phyloP scores from a whole-genome alignment of 2,113 vertebrate genomes.

The Python bivittatus region DNA sequence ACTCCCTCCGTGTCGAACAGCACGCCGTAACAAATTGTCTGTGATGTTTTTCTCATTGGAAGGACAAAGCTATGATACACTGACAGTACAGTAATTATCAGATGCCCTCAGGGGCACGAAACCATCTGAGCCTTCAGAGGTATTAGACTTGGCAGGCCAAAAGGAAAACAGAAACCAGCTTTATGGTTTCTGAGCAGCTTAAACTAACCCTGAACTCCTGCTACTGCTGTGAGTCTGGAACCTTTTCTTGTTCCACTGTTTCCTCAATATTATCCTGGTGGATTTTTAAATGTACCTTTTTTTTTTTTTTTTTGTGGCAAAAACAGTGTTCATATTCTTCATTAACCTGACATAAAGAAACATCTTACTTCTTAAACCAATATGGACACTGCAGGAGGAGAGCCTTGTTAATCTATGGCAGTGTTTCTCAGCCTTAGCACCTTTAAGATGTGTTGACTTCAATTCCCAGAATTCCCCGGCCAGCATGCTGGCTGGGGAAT shows the following conservation, averaged over 20 bases:
- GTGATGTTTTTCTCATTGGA: slow-evolving; percentile 34
- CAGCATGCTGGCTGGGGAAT: not conserved
- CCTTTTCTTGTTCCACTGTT: not conserved
- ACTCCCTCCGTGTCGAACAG: slow-evolving; percentile 22
- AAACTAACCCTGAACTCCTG: not conserved
- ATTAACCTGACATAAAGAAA: not conserved
- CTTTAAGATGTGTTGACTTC: not conserved
- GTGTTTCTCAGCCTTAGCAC: not conserved
- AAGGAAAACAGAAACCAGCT: slow-evolving; percentile 20
- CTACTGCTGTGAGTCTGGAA: not conserved
- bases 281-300: not conserved
- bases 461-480: not conserved
- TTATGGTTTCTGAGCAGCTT: rapidly evolving
- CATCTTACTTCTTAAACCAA: not conserved
- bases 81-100: slow-evolving; percentile 34
- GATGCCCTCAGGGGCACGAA: slow-evolving; percentile 8
- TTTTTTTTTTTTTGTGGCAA: not conserved
- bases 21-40: slow-evolving; percentile 48
- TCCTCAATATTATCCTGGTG: not conserved
- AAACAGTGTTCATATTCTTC: not conserved
- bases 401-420: not conserved
- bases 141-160: not conserved
- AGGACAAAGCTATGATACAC: slow-evolving; percentile 13
- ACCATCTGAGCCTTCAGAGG: slow-evolving; percentile 22
- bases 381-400: not conserved